phyloP scores from a whole-genome alignment of 2,113 vertebrate genomes.

The Phycodurus eques region DNA sequence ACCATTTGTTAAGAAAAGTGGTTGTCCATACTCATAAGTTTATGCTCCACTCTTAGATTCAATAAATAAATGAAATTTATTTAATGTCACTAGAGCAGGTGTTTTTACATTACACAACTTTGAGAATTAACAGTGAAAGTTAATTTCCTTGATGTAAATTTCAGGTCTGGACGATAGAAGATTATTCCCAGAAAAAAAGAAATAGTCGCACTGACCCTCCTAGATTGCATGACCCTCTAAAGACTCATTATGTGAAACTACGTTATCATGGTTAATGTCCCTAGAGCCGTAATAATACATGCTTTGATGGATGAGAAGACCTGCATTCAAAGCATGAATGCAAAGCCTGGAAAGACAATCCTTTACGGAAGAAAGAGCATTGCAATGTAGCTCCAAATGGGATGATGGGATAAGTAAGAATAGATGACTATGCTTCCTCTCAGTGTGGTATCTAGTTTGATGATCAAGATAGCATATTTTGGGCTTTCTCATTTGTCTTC shows the following conservation, averaged over 20 bases:
- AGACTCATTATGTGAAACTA: conserved; percentile 33
- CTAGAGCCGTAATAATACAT: conserved; percentile 24
- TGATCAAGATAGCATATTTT: conserved; percentile 64
- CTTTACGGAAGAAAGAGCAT: conserved; percentile 35
- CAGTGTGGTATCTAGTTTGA: conserved; percentile 64
- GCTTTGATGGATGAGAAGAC: conserved; percentile 43
- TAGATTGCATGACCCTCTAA: conserved; percentile 11
- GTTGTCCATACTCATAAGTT: too few species aligned
- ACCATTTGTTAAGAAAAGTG: too few species aligned
- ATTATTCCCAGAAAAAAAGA: background rate
- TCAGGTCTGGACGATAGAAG: background rate
- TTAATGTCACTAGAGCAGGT: too few species aligned
- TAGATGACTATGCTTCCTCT: conserved; percentile 46
- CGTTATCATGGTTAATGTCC: conserved; percentile 51
- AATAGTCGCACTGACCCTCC: conserved; percentile 11
- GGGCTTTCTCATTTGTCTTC: conserved; percentile 54
- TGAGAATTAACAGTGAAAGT: background rate
- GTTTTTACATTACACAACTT: too few species aligned
- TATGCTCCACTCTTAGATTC: too few species aligned
- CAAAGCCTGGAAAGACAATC: conserved; percentile 37
- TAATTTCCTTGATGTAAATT: background rate
- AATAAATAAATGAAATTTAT: too few species aligned
- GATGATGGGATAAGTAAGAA: conserved; percentile 35
- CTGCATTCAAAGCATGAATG: conserved; percentile 41
- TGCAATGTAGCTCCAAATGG: conserved; percentile 15